Evolutionary conservation across 2,888 invertebrate species (phyloP).

Genomic region (Clanis bilineata): DNA sequence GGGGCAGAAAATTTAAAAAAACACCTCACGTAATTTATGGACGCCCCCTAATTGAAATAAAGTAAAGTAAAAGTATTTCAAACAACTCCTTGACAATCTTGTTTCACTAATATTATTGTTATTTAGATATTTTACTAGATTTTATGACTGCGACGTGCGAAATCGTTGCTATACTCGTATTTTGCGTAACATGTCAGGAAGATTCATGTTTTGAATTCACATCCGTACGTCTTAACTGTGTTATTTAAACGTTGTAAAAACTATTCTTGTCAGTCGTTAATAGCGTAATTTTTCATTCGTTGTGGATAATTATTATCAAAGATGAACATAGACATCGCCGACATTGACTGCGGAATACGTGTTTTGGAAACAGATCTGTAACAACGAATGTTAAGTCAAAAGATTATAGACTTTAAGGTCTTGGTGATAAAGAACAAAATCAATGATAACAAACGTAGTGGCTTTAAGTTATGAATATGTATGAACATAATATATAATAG

Average conservation of each 20-base stretch:
- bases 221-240: no score
- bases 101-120: no score
- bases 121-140: no score
- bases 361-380: conserved; percentile 34
- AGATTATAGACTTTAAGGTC: conserved; percentile 12
- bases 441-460: conserved; percentile 5
- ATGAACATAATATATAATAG: conserved; percentile 19
- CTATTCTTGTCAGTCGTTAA: background rate
- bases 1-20: no score
- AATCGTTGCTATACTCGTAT: no score
- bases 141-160: no score
- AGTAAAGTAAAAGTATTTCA: no score
- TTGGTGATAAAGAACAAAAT: background rate
- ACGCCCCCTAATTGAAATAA: no score
- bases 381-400: conserved; percentile 16
- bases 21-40: no score
- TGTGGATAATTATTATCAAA: background rate
- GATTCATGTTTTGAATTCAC: no score
- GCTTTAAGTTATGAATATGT: conserved; percentile 26
- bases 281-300: background rate
- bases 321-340: conserved; percentile 25
- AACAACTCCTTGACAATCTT: no score
- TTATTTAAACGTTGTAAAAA: background rate
- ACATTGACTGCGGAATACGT: conserved; percentile 37
- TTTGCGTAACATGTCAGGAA: no score